These are phyloP conservation scores for Pristionchus maxplancki DNA, from an alignment of 2,888 invertebrate genomes.

Conservation along the genomic window DNA sequence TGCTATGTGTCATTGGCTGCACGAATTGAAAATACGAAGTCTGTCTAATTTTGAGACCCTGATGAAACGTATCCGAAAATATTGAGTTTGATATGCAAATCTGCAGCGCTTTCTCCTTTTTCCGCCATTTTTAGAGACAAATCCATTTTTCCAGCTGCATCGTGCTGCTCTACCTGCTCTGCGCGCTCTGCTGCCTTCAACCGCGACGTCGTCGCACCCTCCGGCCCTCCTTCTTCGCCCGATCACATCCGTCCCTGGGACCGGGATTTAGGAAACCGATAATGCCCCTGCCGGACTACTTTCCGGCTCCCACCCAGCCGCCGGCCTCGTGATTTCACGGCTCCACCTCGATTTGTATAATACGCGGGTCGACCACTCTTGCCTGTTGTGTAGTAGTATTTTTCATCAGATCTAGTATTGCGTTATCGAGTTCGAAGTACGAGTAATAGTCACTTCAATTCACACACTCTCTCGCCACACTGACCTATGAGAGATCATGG, in stretches of 20 bases:
- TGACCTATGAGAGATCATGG: too few species aligned
- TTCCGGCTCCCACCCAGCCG: conserved; percentile 49
- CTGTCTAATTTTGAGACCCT: neutral
- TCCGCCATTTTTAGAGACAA: too few species aligned
- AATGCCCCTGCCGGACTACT: conserved; percentile 66
- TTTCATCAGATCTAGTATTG: neutral
- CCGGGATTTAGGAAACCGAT: conserved; percentile 73
- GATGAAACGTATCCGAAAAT: neutral
- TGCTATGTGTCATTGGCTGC: too few species aligned
- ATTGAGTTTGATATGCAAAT: too few species aligned
- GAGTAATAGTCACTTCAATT: neutral
- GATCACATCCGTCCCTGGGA: conserved; percentile 67
- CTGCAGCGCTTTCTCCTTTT: too few species aligned
- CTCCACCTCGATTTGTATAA: too few species aligned
- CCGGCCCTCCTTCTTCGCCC: conserved; percentile 64
- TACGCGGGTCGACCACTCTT: neutral
- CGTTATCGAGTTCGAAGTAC: too few species aligned
- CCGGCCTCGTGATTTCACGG: neutral
- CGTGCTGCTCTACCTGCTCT: conserved; percentile 38
- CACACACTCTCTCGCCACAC: too few species aligned
- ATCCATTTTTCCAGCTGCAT: conserved; percentile 33
- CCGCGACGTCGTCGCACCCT: conserved; percentile 57
- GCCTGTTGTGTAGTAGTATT: conserved; percentile 36
- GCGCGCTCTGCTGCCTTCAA: conserved; percentile 31
- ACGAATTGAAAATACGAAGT: neutral